These are phyloP conservation scores for Antennarius striatus DNA, from an alignment of 2,113 vertebrate species.

Conservation along the genomic window DNA sequence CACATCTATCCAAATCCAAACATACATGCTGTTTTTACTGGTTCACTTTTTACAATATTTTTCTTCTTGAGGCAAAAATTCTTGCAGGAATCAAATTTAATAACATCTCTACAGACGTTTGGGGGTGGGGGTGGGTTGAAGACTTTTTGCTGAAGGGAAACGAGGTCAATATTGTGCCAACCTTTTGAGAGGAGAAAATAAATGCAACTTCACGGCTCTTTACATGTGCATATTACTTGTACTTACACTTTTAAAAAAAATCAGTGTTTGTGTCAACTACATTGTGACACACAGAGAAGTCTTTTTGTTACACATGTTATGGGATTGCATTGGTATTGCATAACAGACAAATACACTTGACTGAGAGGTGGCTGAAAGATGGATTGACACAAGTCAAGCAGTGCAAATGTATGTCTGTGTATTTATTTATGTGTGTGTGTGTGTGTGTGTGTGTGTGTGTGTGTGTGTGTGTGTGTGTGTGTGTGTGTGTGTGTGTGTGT, in stretches of 20 bases:
- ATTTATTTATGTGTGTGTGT: too few species aligned
- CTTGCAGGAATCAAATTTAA: slow-evolving; percentile 36
- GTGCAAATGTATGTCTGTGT: too few species aligned
- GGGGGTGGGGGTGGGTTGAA: not conserved
- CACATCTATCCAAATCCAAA: not conserved
- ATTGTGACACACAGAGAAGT: not conserved
- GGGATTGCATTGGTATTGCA: too few species aligned
- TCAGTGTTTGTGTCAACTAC: too few species aligned
- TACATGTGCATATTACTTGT: not conserved
- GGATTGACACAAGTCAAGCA: too few species aligned
- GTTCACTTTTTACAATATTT: not conserved
- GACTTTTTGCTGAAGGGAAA: not conserved
- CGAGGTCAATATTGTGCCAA: slow-evolving; percentile 14
- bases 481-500: too few species aligned
- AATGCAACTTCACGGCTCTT: slow-evolving; percentile 7
- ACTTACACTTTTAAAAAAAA: not conserved
- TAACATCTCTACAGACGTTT: slow-evolving; percentile 11
- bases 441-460: too few species aligned
- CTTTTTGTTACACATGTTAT: too few species aligned
- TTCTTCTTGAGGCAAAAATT: not conserved
- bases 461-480: too few species aligned
- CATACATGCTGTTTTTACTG: not conserved
- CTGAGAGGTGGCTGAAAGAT: too few species aligned
- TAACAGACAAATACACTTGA: too few species aligned
- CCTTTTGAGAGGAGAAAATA: slow-evolving; percentile 34